Percentiles rank a stretch among this genome's conserved stretches.
Evolutionary conservation across 2,888 invertebrate genomes (phyloP).

Genomic region (Chloroclystis v-ata): DNA sequence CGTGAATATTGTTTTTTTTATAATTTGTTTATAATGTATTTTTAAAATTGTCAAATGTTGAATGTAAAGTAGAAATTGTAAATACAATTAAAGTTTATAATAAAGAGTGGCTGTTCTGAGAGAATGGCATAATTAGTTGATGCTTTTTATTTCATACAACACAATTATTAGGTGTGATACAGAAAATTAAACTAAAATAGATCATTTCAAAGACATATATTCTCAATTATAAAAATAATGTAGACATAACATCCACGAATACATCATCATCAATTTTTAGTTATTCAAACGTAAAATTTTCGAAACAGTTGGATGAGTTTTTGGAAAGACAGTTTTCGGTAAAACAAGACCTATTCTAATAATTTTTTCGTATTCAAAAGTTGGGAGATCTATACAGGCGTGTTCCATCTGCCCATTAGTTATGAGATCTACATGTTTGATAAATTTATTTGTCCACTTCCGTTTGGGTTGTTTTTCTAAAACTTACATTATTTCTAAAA

Average conservation of each 20-base stretch:
- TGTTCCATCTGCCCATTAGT: constrained; percentile 46
- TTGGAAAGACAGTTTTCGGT: constrained; percentile 40
- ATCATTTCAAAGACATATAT: constrained; percentile 55
- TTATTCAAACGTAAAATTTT: constrained; percentile 51
- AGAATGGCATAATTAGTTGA: constrained; percentile 55
- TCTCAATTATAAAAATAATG: constrained; percentile 48
- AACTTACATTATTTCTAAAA: constrained; percentile 30
- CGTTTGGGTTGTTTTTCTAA: constrained; percentile 54
- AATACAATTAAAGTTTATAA: constrained; percentile 78
- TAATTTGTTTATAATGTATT: constrained; percentile 74
- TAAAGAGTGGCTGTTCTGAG: constrained; percentile 72
- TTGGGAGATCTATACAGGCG: constrained; percentile 68
- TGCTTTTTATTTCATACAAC: constrained; percentile 29
- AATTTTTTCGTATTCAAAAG: constrained; percentile 55
- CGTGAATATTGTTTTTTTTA: constrained; percentile 68
- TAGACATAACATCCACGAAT: constrained; percentile 48
- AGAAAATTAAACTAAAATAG: constrained; percentile 28
- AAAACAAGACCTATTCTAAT: constrained; percentile 46
- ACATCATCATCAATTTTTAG: constrained; percentile 54
- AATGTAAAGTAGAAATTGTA: constrained; percentile 78
- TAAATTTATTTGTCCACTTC: constrained; percentile 57
- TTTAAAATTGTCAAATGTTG: constrained; percentile 75
- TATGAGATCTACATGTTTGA: constrained; percentile 67
- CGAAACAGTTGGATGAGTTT: constrained; percentile 58
- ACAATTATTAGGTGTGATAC: neutral